Conservation (phyloP, 2,888 invertebrate species). For the Cheilosia urbana region DNA sequence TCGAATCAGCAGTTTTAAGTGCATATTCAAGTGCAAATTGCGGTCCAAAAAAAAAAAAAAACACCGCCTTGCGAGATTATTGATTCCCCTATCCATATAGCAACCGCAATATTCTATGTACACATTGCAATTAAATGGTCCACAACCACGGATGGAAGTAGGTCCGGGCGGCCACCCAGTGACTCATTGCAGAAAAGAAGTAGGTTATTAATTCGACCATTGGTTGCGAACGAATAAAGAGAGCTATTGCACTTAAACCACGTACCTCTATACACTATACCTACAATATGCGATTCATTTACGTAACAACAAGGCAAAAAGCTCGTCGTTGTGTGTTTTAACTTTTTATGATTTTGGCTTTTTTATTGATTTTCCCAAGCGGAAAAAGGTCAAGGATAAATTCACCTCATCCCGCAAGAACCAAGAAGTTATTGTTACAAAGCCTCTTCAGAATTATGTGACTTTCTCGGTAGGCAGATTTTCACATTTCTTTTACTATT, state of each 20-base stretch:
- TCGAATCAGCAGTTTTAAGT: background rate
- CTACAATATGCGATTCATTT: constrained; percentile 51
- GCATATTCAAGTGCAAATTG: background rate
- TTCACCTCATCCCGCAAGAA: constrained; percentile 50
- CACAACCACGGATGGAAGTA: constrained; percentile 1
- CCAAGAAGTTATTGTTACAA: constrained; percentile 1
- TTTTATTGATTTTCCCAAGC: constrained; percentile 70
- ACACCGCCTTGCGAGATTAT: background rate
- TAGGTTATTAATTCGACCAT: constrained; percentile 35
- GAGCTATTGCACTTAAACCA: constrained; percentile 23
- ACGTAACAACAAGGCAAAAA: constrained; percentile 72
- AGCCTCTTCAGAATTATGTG: constrained; percentile 9
- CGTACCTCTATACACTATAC: background rate
- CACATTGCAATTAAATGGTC: constrained; percentile 31
- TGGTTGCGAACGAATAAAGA: constrained; percentile 11
- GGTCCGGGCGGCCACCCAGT: constrained; percentile 10
- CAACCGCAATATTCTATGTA: constrained; percentile 4
- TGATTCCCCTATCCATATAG: constrained; percentile 24
- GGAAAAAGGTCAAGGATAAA: constrained; percentile 75
- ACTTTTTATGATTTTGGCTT: constrained; percentile 72
- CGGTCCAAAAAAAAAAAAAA: background rate
- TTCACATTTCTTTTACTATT: background rate
- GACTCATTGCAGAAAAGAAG: constrained; percentile 49
- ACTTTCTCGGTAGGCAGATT: background rate
- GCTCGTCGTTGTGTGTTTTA: constrained; percentile 58